Evolutionary conservation across 92 coral and sea anemone genomes (phyloP).

Genomic region (Pocillopora grandis): DNA sequence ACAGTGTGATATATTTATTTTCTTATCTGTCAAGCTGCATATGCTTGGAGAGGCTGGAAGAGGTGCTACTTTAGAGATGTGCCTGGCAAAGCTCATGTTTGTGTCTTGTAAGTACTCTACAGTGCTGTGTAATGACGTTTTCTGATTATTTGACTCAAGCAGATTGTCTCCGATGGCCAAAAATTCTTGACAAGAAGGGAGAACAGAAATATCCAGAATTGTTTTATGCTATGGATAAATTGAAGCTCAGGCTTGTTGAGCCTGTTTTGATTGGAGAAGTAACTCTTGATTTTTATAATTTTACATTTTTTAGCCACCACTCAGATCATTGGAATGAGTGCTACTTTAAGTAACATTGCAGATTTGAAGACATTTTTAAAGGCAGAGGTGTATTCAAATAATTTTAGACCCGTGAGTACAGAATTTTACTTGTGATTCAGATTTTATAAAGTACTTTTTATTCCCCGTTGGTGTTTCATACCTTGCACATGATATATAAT

Average conservation of each 20-base stretch:
- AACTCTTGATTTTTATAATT: not conserved
- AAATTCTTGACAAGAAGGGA: too few species aligned
- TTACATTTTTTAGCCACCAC: slow-evolving; percentile 56
- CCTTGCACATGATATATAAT: too few species aligned
- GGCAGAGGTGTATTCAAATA: slow-evolving; percentile 86
- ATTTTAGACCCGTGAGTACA: slow-evolving; percentile 93
- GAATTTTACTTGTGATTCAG: too few species aligned
- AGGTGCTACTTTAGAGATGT: slow-evolving; percentile 93
- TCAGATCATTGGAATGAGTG: slow-evolving; percentile 97
- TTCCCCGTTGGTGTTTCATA: too few species aligned
- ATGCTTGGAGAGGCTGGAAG: slow-evolving; percentile 94
- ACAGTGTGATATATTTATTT: not conserved
- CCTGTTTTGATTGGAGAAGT: too few species aligned
- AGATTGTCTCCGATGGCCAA: too few species aligned
- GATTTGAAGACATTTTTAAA: slow-evolving; percentile 80
- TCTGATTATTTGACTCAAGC: too few species aligned
- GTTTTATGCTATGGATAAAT: too few species aligned
- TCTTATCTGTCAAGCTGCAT: slow-evolving; percentile 66
- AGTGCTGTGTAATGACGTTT: not conserved
- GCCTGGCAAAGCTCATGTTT: slow-evolving; percentile 79
- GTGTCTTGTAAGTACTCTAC: slow-evolving; percentile 55
- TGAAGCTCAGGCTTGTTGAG: too few species aligned
- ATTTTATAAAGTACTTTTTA: too few species aligned
- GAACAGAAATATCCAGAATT: too few species aligned
- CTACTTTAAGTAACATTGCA: slow-evolving; percentile 84